Base-by-base conservation (phyloP, 2,797 vertebrate species). In the Protonibea diacanthus region DNA sequence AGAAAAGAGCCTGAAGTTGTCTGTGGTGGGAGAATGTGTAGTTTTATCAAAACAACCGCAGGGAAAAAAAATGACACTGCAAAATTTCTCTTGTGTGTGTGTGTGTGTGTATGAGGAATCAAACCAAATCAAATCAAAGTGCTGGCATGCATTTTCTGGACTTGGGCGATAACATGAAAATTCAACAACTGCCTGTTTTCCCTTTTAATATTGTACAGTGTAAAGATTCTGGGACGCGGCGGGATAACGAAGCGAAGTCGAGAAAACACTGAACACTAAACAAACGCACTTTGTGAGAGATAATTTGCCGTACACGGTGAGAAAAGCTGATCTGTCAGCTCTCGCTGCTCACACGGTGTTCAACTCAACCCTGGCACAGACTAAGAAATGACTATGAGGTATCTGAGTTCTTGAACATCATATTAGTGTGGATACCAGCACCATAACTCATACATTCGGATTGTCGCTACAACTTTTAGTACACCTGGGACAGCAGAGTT, bases 121-220 rank as follows among this genome's bases (percentile, higher is more conserved):
- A 72, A 66, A 78, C 62, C 33, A 38, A 38, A 38, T 38, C 33
- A 38, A 38, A 38, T 38, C 33, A 38, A 59, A 78, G 48, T 2
- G 15, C 69, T 44, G 70, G 29, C 29, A 23, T 72, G 74, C 57
- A 72, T 56, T 80, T 76, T 72, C 58, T 59, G 47, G 33, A 86
- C 65, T 42, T 48, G 17, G 55, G 48, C 53, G 58, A 83, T 66
- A 78, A 81, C n/a, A 75, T 58, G 56, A 80, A 79, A 71, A 88
- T 78, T 70, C 53, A 77, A 80, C 63, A 71, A 29, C 62, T 17
- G 60, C 23, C 48, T 52, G 57, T 69, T 76, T 81, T 61, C 20
- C 14, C 23, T 20, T 58, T 73, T 71, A 47, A 74, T 66, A 33
- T 48, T 10, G 58, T 61, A 61, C 63, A 53, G 73, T 51, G 70